These are phyloP conservation scores for Tringa solitaria DNA, from an alignment of 2,113 vertebrate genomes.

Conservation along the genomic window DNA sequence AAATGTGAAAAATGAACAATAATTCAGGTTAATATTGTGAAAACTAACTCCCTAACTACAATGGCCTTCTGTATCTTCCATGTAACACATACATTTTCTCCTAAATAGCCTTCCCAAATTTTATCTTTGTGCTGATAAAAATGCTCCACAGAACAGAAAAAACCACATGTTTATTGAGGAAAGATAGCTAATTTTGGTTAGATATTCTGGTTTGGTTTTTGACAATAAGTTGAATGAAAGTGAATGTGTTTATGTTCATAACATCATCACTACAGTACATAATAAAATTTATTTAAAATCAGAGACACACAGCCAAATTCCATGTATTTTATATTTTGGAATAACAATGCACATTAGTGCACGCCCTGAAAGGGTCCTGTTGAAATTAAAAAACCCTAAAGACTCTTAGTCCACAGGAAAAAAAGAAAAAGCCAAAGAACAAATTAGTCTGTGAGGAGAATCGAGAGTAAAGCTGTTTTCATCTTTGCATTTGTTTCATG, in stretches of 20 bases:
- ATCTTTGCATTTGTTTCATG: neutral
- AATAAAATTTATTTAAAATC: neutral
- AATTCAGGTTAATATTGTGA: neutral
- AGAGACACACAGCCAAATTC: neutral
- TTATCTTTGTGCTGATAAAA: neutral
- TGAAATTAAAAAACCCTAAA: neutral
- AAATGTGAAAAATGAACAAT: neutral
- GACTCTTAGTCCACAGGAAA: rapidly evolving
- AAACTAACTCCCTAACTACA: neutral
- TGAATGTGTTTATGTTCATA: neutral
- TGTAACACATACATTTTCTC: neutral
- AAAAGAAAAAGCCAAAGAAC: neutral
- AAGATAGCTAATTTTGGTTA: neutral
- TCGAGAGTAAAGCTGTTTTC: neutral
- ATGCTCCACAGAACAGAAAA: neutral
- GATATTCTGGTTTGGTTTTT: neutral
- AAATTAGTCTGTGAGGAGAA: neutral
- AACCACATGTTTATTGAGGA: neutral
- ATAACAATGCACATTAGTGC: neutral
- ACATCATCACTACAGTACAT: neutral
- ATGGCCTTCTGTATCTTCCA: neutral
- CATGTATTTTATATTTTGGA: neutral
- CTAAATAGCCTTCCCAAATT: neutral
- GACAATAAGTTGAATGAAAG: neutral
- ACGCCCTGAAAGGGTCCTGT: neutral